These are phyloP conservation scores for Tetramorium simillimum DNA, from an alignment of 1,140 invertebrate genomes.

Conservation along the genomic window DNA sequence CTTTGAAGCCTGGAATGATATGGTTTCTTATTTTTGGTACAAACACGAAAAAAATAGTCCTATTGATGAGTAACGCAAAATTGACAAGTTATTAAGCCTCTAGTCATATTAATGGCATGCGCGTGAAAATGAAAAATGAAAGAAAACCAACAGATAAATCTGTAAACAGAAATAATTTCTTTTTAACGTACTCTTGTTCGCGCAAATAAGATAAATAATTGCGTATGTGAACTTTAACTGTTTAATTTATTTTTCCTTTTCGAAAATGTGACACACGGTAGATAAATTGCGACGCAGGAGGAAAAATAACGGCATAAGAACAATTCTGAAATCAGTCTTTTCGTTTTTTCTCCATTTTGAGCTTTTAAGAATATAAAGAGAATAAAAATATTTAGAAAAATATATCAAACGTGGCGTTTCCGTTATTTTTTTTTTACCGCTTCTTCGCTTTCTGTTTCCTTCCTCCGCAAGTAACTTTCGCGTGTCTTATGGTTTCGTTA, in stretches of 20 bases:
- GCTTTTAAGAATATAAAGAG: slow-evolving; percentile 76
- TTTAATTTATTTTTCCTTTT: slow-evolving; percentile 35
- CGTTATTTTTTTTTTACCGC: slow-evolving; percentile 66
- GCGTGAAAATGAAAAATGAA: slow-evolving; percentile 57
- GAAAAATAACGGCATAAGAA: slow-evolving; percentile 53
- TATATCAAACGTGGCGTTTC: slow-evolving; percentile 67
- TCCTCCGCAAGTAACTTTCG: neutral
- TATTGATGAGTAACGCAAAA: slow-evolving; percentile 68
- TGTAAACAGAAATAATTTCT: slow-evolving; percentile 32
- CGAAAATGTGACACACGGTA: slow-evolving; percentile 33
- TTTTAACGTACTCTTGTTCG: slow-evolving; percentile 19
- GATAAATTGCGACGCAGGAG: slow-evolving; percentile 59
- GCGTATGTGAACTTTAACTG: slow-evolving; percentile 27
- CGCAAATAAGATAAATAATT: slow-evolving; percentile 31
- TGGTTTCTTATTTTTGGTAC: slow-evolving; percentile 77
- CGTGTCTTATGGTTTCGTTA: slow-evolving; percentile 8
- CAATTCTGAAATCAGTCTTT: slow-evolving; percentile 61
- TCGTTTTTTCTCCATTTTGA: slow-evolving; percentile 54
- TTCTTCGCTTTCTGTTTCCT: slow-evolving; percentile 52
- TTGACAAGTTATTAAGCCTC: slow-evolving; percentile 77
- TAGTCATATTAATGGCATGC: slow-evolving; percentile 78
- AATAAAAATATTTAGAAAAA: slow-evolving; percentile 80
- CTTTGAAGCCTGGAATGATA: slow-evolving; percentile 70
- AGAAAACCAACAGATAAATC: slow-evolving; percentile 43
- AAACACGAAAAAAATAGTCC: slow-evolving; percentile 67